A percentile compares a stretch with the other conserved stretches of the same genome.
Conservation (phyloP, 2,888 invertebrate species). For the Athetis lepigone region DNA sequence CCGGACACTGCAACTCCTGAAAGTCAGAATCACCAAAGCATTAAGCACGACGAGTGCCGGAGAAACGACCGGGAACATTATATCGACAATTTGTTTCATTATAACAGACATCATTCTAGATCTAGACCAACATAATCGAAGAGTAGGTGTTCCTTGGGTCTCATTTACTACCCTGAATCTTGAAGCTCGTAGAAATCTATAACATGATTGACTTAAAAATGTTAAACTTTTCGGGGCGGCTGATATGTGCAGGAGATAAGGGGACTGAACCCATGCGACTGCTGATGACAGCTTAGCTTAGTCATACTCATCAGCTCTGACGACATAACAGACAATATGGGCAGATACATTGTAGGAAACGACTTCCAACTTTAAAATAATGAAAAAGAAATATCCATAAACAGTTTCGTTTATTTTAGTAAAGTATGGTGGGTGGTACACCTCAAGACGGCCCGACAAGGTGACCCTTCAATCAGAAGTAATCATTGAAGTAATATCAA, state of each 20-base stretch:
- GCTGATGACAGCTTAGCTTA: too few species aligned
- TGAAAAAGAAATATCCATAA: neutral
- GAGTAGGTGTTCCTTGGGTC: neutral
- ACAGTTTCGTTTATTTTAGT: neutral
- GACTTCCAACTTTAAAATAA: neutral
- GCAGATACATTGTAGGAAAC: neutral
- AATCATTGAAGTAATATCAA: too few species aligned
- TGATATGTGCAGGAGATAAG: neutral
- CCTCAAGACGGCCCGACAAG: neutral
- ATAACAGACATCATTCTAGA: too few species aligned
- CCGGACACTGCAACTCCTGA: too few species aligned
- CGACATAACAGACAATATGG: neutral
- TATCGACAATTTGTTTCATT: too few species aligned
- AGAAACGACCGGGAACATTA: too few species aligned
- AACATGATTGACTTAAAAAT: neutral
- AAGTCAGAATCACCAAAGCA: too few species aligned
- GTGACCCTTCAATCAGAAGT: too few species aligned
- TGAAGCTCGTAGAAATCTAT: neutral
- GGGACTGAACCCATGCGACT: slow-evolving; percentile 5
- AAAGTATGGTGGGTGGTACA: neutral
- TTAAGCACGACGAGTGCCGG: too few species aligned
- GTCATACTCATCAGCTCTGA: too few species aligned
- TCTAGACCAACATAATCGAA: neutral
- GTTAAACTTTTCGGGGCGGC: slow-evolving; percentile 10
- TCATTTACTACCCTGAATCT: slow-evolving; percentile 2